Percentiles rank a stretch among this genome's conserved stretches.
Evolutionary conservation across 2,113 vertebrate species (phyloP).

Genomic region (Thamnaconus septentrionalis): DNA sequence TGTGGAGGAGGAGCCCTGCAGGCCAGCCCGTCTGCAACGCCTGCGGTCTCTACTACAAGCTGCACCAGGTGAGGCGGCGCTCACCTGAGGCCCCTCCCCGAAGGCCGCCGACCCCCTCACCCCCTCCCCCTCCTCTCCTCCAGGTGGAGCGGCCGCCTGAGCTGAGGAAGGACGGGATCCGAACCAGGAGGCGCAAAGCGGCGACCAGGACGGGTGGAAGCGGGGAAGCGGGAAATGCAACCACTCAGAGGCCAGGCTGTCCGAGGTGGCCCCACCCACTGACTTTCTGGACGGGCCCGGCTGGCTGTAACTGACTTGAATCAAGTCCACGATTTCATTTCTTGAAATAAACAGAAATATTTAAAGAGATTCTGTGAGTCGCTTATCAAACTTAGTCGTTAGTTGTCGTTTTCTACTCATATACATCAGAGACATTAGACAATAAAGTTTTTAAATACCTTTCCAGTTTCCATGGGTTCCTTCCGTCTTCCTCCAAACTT

Average conservation of each 20-base stretch:
- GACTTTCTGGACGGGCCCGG: neutral
- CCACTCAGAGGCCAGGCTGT: constrained; percentile 36
- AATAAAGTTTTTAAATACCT: too few relatives aligned
- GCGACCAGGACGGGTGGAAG: constrained; percentile 65
- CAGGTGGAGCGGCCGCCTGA: constrained; percentile 83
- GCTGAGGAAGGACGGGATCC: constrained; percentile 64
- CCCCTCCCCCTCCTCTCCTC: neutral
- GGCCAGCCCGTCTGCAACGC: constrained; percentile 85
- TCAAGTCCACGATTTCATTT: too few relatives aligned
- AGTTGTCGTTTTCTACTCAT: too few relatives aligned
- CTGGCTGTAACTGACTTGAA: too few relatives aligned
- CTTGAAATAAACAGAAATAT: too few relatives aligned
- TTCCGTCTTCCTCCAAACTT: too few relatives aligned
- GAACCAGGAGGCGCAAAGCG: constrained; percentile 80
- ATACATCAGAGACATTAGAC: too few relatives aligned
- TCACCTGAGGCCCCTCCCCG: too few relatives aligned
- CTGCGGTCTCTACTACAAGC: constrained; percentile 85
- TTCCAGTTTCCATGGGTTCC: too few relatives aligned
- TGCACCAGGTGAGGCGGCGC: constrained; percentile 76
- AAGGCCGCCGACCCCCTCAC: neutral
- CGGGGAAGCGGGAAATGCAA: constrained; percentile 64
- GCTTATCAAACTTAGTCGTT: too few relatives aligned
- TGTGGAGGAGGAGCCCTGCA: constrained; percentile 83
- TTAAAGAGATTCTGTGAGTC: too few relatives aligned
- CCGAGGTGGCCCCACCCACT: constrained; percentile 15